Percentiles rank a stretch among this genome's conserved stretches.
These are phyloP conservation scores for Hypothenemus hampei DNA, from an alignment of 1,140 invertebrate species.

Conservation along the genomic window DNA sequence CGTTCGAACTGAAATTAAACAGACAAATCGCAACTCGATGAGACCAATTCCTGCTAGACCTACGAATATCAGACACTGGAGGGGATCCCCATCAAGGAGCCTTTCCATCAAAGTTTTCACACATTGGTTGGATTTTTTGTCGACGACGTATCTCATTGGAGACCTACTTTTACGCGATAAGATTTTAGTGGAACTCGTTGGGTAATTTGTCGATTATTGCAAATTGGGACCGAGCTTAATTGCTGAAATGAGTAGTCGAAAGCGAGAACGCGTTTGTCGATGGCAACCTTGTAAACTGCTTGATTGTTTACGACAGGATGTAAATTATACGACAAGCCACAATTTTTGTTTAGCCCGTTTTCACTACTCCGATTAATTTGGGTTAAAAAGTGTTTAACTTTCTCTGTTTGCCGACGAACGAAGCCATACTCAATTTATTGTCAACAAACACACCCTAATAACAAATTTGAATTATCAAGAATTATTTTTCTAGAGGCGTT, in stretches of 20 bases:
- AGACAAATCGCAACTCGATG: slow-evolving; percentile 3
- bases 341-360: no score
- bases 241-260: slow-evolving; percentile 3
- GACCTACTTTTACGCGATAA: slow-evolving; percentile 3
- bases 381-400: no score
- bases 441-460: no score
- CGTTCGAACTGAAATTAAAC: no score
- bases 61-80: neutral
- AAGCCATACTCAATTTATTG: no score
- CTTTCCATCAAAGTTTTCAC: slow-evolving; percentile 3
- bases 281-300: slow-evolving; percentile 2
- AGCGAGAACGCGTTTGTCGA: neutral
- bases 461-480: no score
- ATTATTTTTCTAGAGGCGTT: no score
- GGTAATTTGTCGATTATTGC: slow-evolving; percentile 8
- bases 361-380: no score
- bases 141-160: neutral
- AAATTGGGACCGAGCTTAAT: slow-evolving; percentile 11
- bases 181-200: slow-evolving; percentile 11
- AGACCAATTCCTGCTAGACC: slow-evolving; percentile 2
- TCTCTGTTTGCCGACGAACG: no score
- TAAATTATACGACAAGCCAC: neutral
- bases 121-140: slow-evolving; percentile 8
- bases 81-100: slow-evolving; percentile 1
- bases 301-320: neutral